Evolutionary conservation across 2,888 invertebrate genomes (phyloP).

Genomic region (Eutolmus rufibarbis): DNA sequence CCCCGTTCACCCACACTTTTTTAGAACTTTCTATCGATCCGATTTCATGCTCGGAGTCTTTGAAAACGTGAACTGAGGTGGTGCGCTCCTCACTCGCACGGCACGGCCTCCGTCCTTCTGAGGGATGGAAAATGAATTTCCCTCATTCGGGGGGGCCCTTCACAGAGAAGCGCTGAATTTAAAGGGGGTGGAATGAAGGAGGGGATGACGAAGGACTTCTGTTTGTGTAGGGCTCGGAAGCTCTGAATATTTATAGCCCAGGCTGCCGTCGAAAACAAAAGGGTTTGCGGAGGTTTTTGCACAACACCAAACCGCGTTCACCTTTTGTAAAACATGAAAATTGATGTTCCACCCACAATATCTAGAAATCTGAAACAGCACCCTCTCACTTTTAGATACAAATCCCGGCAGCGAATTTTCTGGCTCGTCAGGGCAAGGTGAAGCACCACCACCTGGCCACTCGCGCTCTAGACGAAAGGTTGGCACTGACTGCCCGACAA

Average conservation of each 20-base stretch:
- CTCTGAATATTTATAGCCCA: neutral
- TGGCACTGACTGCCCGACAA: neutral
- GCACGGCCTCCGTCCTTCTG: neutral
- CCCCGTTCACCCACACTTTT: neutral
- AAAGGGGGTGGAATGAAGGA: neutral
- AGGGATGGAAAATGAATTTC: neutral
- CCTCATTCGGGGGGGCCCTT: neutral
- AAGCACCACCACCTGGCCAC: neutral
- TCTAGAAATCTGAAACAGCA: neutral
- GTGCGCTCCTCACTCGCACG: neutral
- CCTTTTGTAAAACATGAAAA: neutral
- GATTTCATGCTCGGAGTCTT: neutral
- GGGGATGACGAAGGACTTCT: neutral
- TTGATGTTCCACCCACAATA: neutral
- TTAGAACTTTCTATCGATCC: constrained; percentile 12
- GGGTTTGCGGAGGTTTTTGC: neutral
- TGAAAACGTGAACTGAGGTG: neutral
- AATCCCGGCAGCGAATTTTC: neutral
- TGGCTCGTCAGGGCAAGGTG: neutral
- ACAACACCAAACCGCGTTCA: neutral
- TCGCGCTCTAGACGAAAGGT: neutral
- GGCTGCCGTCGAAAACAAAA: neutral
- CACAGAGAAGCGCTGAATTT: neutral
- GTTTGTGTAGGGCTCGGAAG: neutral
- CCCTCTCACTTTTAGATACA: neutral